Conservation (phyloP, 2,113 vertebrate species). For the Mesoclemmys tuberculata region DNA sequence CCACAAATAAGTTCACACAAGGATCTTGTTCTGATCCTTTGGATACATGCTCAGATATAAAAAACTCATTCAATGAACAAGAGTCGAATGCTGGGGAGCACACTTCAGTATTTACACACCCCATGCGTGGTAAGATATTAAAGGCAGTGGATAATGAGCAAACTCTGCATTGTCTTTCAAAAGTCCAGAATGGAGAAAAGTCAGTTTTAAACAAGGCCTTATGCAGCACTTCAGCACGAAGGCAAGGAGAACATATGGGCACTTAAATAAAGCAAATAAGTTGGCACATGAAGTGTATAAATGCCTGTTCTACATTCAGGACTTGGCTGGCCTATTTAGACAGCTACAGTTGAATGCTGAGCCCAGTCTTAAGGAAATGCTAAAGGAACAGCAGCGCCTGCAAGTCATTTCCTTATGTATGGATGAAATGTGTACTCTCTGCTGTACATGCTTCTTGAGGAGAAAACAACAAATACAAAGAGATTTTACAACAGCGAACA, state of each 20-base stretch:
- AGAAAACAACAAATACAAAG: neutral
- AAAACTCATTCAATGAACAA: neutral
- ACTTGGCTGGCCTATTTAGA: neutral
- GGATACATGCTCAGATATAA: fast-evolving
- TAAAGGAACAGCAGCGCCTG: neutral
- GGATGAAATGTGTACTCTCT: neutral
- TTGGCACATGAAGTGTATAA: neutral
- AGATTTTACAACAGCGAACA: neutral
- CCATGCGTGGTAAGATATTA: neutral
- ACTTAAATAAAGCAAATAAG: neutral
- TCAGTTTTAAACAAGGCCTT: neutral
- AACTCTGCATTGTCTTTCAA: neutral
- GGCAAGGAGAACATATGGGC: neutral
- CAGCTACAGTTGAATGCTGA: neutral
- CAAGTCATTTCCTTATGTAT: neutral
- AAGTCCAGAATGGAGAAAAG: neutral
- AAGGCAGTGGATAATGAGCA: neutral
- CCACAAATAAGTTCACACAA: neutral
- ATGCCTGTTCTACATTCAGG: neutral
- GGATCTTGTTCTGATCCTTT: neutral
- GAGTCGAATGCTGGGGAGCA: no score
- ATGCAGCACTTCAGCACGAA: neutral
- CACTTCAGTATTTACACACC: no score
- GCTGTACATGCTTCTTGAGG: neutral
- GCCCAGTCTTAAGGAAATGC: neutral